A percentile compares a stretch with the other conserved stretches of the same genome.
Conservation (phyloP, 2,888 invertebrate genomes). For the Drosophila sordidula region DNA sequence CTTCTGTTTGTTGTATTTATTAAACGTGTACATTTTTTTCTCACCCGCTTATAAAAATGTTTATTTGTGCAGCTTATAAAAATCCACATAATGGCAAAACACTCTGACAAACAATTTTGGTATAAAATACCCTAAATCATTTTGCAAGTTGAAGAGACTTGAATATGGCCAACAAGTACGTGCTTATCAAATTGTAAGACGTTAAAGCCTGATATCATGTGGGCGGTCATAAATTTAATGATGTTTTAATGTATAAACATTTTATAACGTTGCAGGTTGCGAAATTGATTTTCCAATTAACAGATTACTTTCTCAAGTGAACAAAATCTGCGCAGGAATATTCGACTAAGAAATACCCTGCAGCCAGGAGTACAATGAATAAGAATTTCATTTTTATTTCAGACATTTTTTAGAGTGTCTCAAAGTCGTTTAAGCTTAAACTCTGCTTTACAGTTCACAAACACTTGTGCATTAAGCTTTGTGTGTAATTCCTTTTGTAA, state of each 20-base stretch:
- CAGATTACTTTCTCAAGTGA: slow-evolving; percentile 6
- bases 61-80: slow-evolving; percentile 17
- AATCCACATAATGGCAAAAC: slow-evolving; percentile 11
- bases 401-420: neutral
- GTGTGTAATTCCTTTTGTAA: neutral
- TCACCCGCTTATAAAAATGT: neutral
- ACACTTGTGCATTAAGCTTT: neutral
- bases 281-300: slow-evolving; percentile 37
- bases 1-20: slow-evolving; percentile 3
- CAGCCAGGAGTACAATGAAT: neutral
- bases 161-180: slow-evolving; percentile 6
- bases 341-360: slow-evolving; percentile 7
- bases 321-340: neutral
- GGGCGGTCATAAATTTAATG: slow-evolving; percentile 44
- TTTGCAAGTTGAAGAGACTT: neutral
- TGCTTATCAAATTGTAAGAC: slow-evolving; percentile 39
- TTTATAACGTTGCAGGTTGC: slow-evolving; percentile 12
- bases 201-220: slow-evolving; percentile 35
- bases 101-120: slow-evolving; percentile 17
- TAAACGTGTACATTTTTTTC: neutral
- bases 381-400: no score
- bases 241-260: slow-evolving; percentile 44
- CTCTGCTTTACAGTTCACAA: neutral
- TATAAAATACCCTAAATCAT: slow-evolving; percentile 18
- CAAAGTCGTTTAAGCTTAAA: neutral